A percentile compares a stretch with the other conserved stretches of the same genome.
These are phyloP conservation scores for Spinus pinus DNA, from an alignment of 2,797 vertebrate species.

Conservation along the genomic window DNA sequence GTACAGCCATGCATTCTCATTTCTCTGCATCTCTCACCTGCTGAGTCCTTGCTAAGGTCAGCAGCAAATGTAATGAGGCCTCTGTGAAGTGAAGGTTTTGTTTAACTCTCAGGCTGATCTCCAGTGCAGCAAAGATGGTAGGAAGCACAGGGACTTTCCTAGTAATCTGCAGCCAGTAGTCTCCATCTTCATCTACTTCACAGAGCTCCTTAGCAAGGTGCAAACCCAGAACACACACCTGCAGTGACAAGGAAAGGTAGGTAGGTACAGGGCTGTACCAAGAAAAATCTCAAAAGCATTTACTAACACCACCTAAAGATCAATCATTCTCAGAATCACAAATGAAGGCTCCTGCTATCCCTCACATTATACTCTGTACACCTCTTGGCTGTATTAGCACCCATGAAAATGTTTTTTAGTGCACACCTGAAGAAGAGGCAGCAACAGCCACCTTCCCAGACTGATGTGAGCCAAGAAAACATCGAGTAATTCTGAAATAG, in stretches of 20 bases:
- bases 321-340: background rate
- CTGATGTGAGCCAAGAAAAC: background rate
- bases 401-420: background rate
- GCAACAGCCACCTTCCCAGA: background rate
- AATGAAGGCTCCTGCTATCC: background rate
- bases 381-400: background rate
- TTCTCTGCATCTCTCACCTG: slow-evolving; percentile 78
- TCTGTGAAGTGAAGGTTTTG: slow-evolving; percentile 96
- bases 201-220: slow-evolving; percentile 96
- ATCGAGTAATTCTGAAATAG: accelerated
- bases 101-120: slow-evolving; percentile 91
- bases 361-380: background rate
- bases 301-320: background rate
- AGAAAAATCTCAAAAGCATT: background rate
- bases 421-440: background rate
- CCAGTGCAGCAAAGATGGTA: slow-evolving; percentile 87
- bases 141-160: slow-evolving; percentile 90
- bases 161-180: slow-evolving; percentile 90
- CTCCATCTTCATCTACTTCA: slow-evolving; percentile 89
- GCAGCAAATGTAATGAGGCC: slow-evolving; percentile 90
- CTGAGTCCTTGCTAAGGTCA: slow-evolving; percentile 89
- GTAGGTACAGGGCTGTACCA: background rate
- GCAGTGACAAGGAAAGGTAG: background rate
- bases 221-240: slow-evolving; percentile 95
- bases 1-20: background rate